These are phyloP conservation scores for Malachius bipustulatus DNA, from an alignment of 2,888 invertebrate genomes.

Conservation along the genomic window DNA sequence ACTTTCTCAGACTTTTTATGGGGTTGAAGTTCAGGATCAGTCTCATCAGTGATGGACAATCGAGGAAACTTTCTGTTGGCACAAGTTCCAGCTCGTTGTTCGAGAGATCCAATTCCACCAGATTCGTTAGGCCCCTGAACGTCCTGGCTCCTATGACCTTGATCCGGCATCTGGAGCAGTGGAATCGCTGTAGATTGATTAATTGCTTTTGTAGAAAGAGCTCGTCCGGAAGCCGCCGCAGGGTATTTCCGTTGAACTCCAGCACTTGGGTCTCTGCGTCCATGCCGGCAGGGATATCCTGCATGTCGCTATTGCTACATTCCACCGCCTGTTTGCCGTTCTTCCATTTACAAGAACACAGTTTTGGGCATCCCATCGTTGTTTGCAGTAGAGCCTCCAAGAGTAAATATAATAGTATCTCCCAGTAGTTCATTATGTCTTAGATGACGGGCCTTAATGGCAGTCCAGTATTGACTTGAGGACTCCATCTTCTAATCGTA, in stretches of 20 bases:
- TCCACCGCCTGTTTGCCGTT: constrained; percentile 85
- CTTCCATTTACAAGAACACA: constrained; percentile 85
- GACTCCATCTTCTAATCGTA: too few species aligned
- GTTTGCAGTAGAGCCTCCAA: constrained; percentile 3
- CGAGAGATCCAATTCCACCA: constrained; percentile 80
- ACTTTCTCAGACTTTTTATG: constrained; percentile 57
- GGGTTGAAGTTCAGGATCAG: constrained; percentile 73
- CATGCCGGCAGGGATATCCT: constrained; percentile 65
- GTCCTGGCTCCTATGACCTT: constrained; percentile 68
- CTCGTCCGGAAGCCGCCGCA: constrained; percentile 65
- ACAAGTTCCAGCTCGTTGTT: constrained; percentile 67
- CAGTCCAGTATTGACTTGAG: too few species aligned
- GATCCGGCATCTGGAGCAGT: constrained; percentile 65
- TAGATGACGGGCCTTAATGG: too few species aligned
- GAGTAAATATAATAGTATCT: too few species aligned
- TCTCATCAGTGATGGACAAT: constrained; percentile 72
- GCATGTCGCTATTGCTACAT: constrained; percentile 65
- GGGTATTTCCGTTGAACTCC: constrained; percentile 71
- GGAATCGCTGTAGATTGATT: constrained; percentile 78
- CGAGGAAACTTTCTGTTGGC: constrained; percentile 67
- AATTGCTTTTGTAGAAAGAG: constrained; percentile 68
- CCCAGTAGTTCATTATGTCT: too few species aligned
- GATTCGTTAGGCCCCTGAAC: constrained; percentile 73
- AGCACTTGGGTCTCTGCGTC: constrained; percentile 80
- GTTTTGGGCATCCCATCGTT: constrained; percentile 53